Base-by-base conservation (phyloP, 2,797 vertebrate species). In the Euthynnus affinis region DNA sequence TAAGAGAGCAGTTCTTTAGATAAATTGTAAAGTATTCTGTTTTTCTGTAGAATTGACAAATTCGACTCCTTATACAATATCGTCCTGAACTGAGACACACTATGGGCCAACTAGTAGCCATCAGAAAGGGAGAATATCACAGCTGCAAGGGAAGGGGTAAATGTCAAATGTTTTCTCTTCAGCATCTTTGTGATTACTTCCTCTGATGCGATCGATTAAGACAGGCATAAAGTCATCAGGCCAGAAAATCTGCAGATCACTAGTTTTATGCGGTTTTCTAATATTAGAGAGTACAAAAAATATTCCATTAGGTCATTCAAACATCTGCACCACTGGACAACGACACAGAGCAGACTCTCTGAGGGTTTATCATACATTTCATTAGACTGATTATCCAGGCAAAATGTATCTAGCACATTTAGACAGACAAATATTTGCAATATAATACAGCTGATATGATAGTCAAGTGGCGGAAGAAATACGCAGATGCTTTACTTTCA, bases 251-350 rank as follows among this genome's bases (percentile, higher is more conserved):
- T 51, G 69, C 78, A 73, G 27, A 86, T 89, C 63, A 71, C 46
- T 32, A n/a, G 29, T 76, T 74, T 82, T 63, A 56, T 76, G 46
- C 61, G 83, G 37, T 80, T 83, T 32, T 69, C 44, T 76, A 40
- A 76, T 77, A 76, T 82, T 71, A 71, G 63, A 69, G 71, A 27
- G 55, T 17, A 57, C 6, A 40, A 76, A 75, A 81, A 76, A 78
- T 72, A 82, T 78, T 84, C 68, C 76, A 90, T 89, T 52, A 85
- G 64, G 72, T 91, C 80, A 84, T 86, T 83, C 6, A 57, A 62
- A 78, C 76, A 82, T 76, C 83, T 88, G 81, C 29, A 12, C 7
- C 6, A 9, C 60, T 48, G 71, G 66, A 78, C 71, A 71, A 56
- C n/a, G 71, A 73, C 55, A 5, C 69, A 27, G 12, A 73, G 46